A percentile compares a stretch with the other conserved stretches of the same genome.
Evolutionary conservation across 1,140 invertebrate genomes (phyloP).

Genomic region (Leptopilina boulardi): DNA sequence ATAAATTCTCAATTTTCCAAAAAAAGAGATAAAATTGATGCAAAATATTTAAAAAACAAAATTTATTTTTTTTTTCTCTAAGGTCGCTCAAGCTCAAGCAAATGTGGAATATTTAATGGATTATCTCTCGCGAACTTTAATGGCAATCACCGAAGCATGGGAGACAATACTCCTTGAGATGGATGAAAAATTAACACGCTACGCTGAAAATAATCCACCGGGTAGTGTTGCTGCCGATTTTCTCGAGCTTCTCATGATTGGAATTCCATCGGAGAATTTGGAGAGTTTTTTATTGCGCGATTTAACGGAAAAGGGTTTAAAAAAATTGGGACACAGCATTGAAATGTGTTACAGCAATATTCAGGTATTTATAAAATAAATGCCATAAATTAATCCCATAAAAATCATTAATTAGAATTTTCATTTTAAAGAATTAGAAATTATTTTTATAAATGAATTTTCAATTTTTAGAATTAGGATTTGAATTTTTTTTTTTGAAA

Average conservation of each 20-base stretch:
- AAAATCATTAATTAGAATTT: constrained; percentile 1
- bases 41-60: too few relatives aligned
- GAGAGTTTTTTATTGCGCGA: constrained; percentile 89
- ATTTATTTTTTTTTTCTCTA: too few relatives aligned
- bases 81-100: constrained; percentile 68
- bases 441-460: too few relatives aligned
- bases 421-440: too few relatives aligned
- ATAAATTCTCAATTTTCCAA: too few relatives aligned
- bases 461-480: constrained; percentile 21
- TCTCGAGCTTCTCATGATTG: constrained; percentile 92
- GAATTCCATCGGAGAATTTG: constrained; percentile 86
- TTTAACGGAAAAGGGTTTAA: constrained; percentile 95
- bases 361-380: constrained; percentile 70
- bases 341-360: constrained; percentile 94
- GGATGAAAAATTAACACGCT: constrained; percentile 93
- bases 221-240: constrained; percentile 93
- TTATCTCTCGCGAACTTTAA: constrained; percentile 86
- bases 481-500: constrained; percentile 29
- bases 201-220: constrained; percentile 87
- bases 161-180: constrained; percentile 96
- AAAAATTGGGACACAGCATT: constrained; percentile 95
- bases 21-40: too few relatives aligned
- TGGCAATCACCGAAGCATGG: constrained; percentile 94
- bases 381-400: neutral
- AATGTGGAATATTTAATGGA: constrained; percentile 75